Evolutionary conservation across 2,888 invertebrate species (phyloP), one percentile per base, ranked within the genome.

Genomic region (Oscheius sp.): DNA sequence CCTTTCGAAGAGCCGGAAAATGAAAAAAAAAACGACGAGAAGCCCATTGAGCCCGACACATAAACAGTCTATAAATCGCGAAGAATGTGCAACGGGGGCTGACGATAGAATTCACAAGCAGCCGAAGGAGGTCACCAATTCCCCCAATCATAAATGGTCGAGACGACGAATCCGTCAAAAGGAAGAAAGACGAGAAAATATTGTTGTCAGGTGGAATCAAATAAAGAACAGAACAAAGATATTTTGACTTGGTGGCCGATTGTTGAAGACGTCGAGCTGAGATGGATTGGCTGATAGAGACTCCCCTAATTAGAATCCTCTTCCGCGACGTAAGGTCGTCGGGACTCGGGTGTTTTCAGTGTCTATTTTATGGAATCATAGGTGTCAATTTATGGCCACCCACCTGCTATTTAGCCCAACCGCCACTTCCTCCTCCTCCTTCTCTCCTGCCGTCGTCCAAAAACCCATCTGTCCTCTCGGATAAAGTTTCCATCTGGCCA

Each of bases 401-500:
- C 49, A 18, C n/a, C n/a, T 13, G 49, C 18, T 16, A 16, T 18
- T n/a, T 16, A 16, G n/a, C 18, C 18, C 18, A 16, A n/a, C 49
- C 49, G 16, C 49, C 13, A 49, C 49, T 49, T n/a, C 49, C 49
- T 7, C 5, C 49, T 7, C 49, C 49, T 18, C 21, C 49, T 49
- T 13, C 49, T 21, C 21, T 13, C 49, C 49, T 49, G 2, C 16
- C 49, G 9, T 13, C 3, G 49, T 49, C 13, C 49, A 49, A 21
- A 25, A 55, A 55, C 21, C 13, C 25, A 21, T 25, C 21, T 55
- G 59, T 3, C 16, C 59, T 5, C 1, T 41, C 43, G 61, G 1
- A 41, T 61, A 61, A 43, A 61, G 61, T 61, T 61, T 61, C 61
- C 43, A 9, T 58, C 58, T 59, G 27, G 56, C 27, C 29, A 58